phyloP scores from a whole-genome alignment of 2,888 invertebrate species.

The Caenorhabditis panamensis region DNA sequence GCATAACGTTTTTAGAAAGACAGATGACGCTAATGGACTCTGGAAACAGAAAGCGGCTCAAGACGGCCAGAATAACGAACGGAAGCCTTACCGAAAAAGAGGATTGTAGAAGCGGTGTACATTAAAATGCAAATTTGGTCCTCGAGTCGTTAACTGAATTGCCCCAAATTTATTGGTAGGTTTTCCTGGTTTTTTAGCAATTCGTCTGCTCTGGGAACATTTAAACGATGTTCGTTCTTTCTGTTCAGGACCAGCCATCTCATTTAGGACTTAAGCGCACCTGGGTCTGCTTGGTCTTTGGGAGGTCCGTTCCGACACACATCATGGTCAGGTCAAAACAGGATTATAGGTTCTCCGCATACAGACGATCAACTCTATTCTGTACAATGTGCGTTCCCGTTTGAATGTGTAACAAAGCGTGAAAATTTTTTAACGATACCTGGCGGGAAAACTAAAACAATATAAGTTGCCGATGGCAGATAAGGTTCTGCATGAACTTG shows the following conservation, averaged over 20 bases:
- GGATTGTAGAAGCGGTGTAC: background rate
- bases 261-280: slow-evolving; percentile 21
- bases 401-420: slow-evolving; percentile 49
- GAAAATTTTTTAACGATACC: background rate
- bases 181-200: background rate
- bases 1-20: slow-evolving; percentile 57
- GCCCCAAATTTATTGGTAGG: background rate
- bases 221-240: too few relatives aligned
- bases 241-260: too few relatives aligned
- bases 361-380: background rate
- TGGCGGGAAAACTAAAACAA: background rate
- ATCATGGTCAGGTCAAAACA: slow-evolving; percentile 14
- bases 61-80: background rate
- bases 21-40: slow-evolving; percentile 51
- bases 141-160: background rate
- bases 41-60: slow-evolving; percentile 13
- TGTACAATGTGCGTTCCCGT: slow-evolving; percentile 12
- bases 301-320: slow-evolving; percentile 17
- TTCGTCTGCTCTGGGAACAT: background rate
- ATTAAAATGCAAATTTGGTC: slow-evolving; percentile 34
- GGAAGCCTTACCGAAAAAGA: background rate
- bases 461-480: slow-evolving; percentile 4
- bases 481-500: too few relatives aligned
- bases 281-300: slow-evolving; percentile 8
- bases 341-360: slow-evolving; percentile 17